Base-by-base conservation (phyloP, 2,888 invertebrate species). In the Microplitis manilae region DNA sequence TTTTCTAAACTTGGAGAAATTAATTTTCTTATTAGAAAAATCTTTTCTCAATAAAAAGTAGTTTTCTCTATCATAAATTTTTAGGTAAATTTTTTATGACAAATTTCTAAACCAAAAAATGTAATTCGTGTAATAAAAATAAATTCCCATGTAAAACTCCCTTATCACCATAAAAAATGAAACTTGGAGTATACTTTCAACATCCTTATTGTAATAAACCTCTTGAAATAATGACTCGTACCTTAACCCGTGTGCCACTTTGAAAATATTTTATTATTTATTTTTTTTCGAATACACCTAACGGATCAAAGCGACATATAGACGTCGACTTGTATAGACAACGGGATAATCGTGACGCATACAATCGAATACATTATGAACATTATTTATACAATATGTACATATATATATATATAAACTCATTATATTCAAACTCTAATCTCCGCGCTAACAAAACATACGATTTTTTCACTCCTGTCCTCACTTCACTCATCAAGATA, bases 201-300 rank as follows among this genome's bases (percentile, higher is more conserved):
- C 59, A 6, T 70, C 30, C 50, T n/a, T 30, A 38, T 59, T 9
- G 50, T 50, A 50, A 50, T 50, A 50, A 50, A 13, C 50, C 50
- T 50, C 50, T 50, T 13, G 50, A 50, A 50, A 50, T 50, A 50
- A 50, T 50, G 4, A 50, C 50, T 30, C 30, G 30, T 30, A 30
- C 30, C 30, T 30, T 30, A 30, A 30, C 30, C 30, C 50, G 50
- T 50, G 50, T 50, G 50, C 50, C 50, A 50, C 50, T 50, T 50
- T 50, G 8, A 8, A 50, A 50, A 50, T 50, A 50, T 50, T 50
- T 50, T 50, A 50, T 50, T 50, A 50, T 50, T 50, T 50, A 50
- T 50, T 50, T 50, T 50, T 50, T 50, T 50, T 50, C 50, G 50
- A 50, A 50, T 50, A 50, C 50, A 50, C 50, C 50, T 50, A 50